Evolutionary conservation across 2,888 invertebrate species (phyloP), one percentile per base, ranked within the genome.

Genomic region (Lasius fuliginosus): DNA sequence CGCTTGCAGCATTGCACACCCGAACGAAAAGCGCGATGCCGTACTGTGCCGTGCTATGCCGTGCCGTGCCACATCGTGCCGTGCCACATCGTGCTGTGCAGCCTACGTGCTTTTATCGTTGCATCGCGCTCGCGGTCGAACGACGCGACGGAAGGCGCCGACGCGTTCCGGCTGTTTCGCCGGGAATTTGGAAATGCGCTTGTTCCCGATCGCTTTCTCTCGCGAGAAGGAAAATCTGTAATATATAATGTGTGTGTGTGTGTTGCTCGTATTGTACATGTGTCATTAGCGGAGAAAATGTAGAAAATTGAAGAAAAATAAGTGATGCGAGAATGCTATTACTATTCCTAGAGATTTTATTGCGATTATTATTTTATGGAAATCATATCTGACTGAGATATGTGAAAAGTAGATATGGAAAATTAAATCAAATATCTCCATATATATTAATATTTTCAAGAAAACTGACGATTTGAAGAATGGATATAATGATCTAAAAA

Each of bases 11-110:
- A 23, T 23, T 23, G 23, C 23, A 83, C 65, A 23, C 75, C 79
- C 75, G 89, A 79, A 65, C 86, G 79, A 79, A 71, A 76, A n/a
- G 46, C 42, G 56, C 76, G 36, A 42, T 58, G 69, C 40, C n/a
- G 49, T 36, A 18, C 68, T 8, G 30, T 56, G 40, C 56, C 11
- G 33, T 36, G 23, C n/a, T 23, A 40, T n/a, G 18, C 42, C 30
- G 58, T 46, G 12, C 23, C 42, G 36, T 46, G 23, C n/a, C 6
- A 11, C 1, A 15, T 46, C 49, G n/a, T 46, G 27, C 68, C 30
- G 36, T n/a, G 36, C 33, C 23, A 49, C 11, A 53, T 9, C 27
- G 27, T 46, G 46, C 18, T 1, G 23, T 33, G 56, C 53, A n/a
- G 53, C 23, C 56, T 40, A 67, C 42, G 23, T 36, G 71, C 46